A percentile compares a stretch with the other conserved stretches of the same genome.
Conservation (phyloP, 53 echinoderm and acorn worm genomes). For the Paracentrotus lividus region DNA sequence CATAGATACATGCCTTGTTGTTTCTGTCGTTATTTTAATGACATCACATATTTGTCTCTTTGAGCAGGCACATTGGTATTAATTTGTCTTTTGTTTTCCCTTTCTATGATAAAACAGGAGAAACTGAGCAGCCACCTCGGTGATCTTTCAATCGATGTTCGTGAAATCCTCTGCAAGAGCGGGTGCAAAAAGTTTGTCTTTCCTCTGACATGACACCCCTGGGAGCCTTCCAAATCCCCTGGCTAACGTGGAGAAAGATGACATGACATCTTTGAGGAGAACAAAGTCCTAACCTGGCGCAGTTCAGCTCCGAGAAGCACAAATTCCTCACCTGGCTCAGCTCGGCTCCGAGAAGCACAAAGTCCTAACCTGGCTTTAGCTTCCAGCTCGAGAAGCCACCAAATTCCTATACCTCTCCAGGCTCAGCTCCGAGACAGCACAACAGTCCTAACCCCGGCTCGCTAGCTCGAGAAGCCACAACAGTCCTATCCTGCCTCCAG, state of each 20-base stretch:
- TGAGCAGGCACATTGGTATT: too few relatives aligned
- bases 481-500: too few relatives aligned
- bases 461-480: too few relatives aligned
- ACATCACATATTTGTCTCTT: too few relatives aligned
- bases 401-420: too few relatives aligned
- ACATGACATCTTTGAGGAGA: neutral
- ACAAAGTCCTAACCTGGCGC: neutral
- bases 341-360: neutral
- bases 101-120: conserved; percentile 66
- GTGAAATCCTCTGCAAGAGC: conserved; percentile 75
- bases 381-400: too few relatives aligned
- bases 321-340: neutral
- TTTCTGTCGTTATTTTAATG: too few relatives aligned
- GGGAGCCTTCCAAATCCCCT: neutral
- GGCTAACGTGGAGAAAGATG: neutral
- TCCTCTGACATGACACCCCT: conserved; percentile 49
- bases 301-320: neutral
- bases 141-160: neutral
- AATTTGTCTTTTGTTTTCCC: too few relatives aligned
- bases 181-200: conserved; percentile 79
- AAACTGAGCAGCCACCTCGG: conserved; percentile 45
- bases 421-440: too few relatives aligned
- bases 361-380: too few relatives aligned
- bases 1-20: too few relatives aligned
- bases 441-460: too few relatives aligned